Evolutionary conservation across 2,888 invertebrate genomes (phyloP).

Genomic region (Brachyptera risi): DNA sequence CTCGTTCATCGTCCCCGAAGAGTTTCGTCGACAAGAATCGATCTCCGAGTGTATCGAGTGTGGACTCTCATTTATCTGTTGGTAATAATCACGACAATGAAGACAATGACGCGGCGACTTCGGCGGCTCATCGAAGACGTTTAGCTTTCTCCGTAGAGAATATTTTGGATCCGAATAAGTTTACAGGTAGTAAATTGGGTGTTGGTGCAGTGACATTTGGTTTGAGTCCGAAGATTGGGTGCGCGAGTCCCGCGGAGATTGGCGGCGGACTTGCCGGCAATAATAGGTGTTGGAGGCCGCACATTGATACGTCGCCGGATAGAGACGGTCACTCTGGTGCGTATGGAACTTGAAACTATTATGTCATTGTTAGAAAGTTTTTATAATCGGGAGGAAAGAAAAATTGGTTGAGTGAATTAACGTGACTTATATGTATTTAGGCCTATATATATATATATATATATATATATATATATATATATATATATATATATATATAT

Average conservation of each 20-base stretch:
- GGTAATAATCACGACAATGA: conserved; percentile 1
- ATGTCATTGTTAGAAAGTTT: too few relatives aligned
- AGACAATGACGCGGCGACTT: conserved; percentile 7
- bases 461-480: too few relatives aligned
- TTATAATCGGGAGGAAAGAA: too few relatives aligned
- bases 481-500: too few relatives aligned
- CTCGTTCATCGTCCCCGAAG: neutral
- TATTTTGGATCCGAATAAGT: conserved; percentile 85
- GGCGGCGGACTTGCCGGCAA: conserved; percentile 34
- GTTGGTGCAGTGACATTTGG: conserved; percentile 1
- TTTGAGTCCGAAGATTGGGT: neutral
- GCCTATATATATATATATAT: too few relatives aligned
- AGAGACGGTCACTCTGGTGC: conserved; percentile 22
- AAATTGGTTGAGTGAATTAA: too few relatives aligned
- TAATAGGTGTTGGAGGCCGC: conserved; percentile 34
- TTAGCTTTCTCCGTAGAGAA: conserved; percentile 88
- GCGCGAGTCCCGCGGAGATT: neutral
- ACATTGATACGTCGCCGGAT: conserved; percentile 22
- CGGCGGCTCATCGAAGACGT: conserved; percentile 52
- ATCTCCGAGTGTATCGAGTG: conserved; percentile 20
- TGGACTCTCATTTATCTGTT: conserved; percentile 4
- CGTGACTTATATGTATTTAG: too few relatives aligned
- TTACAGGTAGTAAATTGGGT: conserved; percentile 58
- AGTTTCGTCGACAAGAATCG: neutral
- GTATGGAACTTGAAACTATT: too few relatives aligned